These are phyloP conservation scores for Cyclophora albipunctata DNA, from an alignment of 2,888 invertebrate genomes.

Conservation along the genomic window DNA sequence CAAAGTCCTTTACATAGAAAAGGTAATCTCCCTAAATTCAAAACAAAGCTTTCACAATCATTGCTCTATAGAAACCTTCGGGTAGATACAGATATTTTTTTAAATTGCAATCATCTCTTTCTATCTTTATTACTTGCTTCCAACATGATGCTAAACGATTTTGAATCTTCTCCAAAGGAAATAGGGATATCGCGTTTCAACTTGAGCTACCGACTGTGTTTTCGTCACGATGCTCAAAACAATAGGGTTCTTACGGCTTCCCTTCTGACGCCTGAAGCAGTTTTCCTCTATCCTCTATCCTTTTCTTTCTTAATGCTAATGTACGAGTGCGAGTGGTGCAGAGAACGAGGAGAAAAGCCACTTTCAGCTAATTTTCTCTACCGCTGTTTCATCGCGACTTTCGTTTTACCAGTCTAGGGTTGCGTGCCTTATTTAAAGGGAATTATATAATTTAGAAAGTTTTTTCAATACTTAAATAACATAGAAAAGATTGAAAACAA, in stretches of 20 bases:
- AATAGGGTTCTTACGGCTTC: conserved; percentile 69
- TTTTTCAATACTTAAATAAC: too few species aligned
- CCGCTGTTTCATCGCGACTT: conserved; percentile 50
- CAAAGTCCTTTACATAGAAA: too few species aligned
- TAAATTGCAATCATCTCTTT: too few species aligned
- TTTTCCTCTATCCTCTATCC: conserved; percentile 44
- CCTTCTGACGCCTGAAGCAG: conserved; percentile 63
- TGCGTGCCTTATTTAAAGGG: conserved; percentile 37
- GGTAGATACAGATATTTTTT: too few species aligned
- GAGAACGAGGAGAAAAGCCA: conserved; percentile 49
- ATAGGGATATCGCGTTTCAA: too few species aligned
- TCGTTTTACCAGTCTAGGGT: conserved; percentile 33
- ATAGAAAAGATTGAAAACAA: too few species aligned
- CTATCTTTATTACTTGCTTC: too few species aligned
- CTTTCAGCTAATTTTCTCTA: conserved; percentile 69
- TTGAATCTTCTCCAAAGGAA: too few species aligned
- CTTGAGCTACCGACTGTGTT: conserved; percentile 14
- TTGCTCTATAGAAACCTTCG: too few species aligned
- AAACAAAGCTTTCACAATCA: too few species aligned
- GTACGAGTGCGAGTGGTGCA: conserved; percentile 33
- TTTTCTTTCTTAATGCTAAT: conserved; percentile 25
- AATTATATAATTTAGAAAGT: neutral
- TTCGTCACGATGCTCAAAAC: conserved; percentile 60
- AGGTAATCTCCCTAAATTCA: too few species aligned
- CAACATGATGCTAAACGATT: too few species aligned